phyloP scores from a whole-genome alignment of 2,888 invertebrate genomes.

The Euphydryas editha region DNA sequence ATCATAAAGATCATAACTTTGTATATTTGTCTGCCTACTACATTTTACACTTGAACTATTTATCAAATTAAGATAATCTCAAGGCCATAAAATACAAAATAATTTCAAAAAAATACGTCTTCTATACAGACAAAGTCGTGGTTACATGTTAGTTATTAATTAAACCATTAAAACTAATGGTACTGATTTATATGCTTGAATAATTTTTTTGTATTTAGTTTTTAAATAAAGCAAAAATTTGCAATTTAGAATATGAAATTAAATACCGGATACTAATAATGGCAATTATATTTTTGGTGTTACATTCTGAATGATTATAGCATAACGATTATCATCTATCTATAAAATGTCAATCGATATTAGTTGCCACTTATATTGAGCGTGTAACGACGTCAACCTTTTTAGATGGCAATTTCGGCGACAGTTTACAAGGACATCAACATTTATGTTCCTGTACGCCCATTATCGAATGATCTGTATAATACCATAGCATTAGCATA shows the following conservation, averaged over 20 bases:
- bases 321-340: conserved; percentile 18
- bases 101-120: too few relatives aligned
- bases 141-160: too few relatives aligned
- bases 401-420: conserved; percentile 56
- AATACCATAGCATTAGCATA: conserved; percentile 54
- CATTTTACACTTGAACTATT: too few relatives aligned
- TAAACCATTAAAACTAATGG: too few relatives aligned
- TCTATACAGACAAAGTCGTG: too few relatives aligned
- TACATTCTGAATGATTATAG: conserved; percentile 19
- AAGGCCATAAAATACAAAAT: too few relatives aligned
- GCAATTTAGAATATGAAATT: not conserved
- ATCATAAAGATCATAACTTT: too few relatives aligned
- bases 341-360: conserved; percentile 57
- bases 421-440: conserved; percentile 59
- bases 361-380: conserved; percentile 37
- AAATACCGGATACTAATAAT: not conserved
- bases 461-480: conserved; percentile 51
- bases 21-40: too few relatives aligned
- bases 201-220: too few relatives aligned
- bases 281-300: conserved; percentile 6
- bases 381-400: conserved; percentile 49
- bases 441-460: conserved; percentile 58
- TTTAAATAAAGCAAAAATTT: not conserved
- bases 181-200: too few relatives aligned
- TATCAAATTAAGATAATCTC: too few relatives aligned